A percentile compares a stretch with the other conserved stretches of the same genome.
Evolutionary conservation across 2,888 invertebrate genomes (phyloP).

Genomic region (Oligia fasciuncula): DNA sequence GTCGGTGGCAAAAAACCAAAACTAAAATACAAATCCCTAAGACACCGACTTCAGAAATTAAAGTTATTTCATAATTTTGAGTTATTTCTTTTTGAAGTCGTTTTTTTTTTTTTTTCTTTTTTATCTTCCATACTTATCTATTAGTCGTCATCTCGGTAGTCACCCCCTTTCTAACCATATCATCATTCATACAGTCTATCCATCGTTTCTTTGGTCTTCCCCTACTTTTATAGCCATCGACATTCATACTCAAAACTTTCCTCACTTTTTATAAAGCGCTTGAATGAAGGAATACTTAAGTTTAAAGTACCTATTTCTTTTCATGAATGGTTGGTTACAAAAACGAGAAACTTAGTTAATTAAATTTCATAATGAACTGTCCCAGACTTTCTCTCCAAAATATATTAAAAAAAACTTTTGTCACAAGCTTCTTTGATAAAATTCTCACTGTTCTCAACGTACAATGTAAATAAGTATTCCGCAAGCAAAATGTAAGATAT

Average conservation of each 20-base stretch:
- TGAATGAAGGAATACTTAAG: neutral
- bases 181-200: too few relatives aligned
- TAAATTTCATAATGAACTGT: slow-evolving; percentile 17
- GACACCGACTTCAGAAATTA: too few relatives aligned
- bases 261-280: neutral
- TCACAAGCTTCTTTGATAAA: neutral
- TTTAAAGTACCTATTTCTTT: neutral
- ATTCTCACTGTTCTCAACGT: neutral
- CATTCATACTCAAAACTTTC: neutral
- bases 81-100: too few relatives aligned
- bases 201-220: neutral
- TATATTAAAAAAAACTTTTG: neutral
- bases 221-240: neutral
- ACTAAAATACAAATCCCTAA: too few relatives aligned
- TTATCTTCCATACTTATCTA: neutral
- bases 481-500: neutral
- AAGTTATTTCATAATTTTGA: too few relatives aligned
- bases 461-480: neutral
- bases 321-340: slow-evolving; percentile 1
- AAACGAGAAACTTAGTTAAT: neutral
- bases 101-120: too few relatives aligned
- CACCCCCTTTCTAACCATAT: neutral
- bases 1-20: too few relatives aligned
- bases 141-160: neutral
- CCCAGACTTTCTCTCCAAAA: neutral